These are phyloP conservation scores for Ictidomys tridecemlineatus DNA, from an alignment of 2,113 vertebrate species.

Conservation along the genomic window DNA sequence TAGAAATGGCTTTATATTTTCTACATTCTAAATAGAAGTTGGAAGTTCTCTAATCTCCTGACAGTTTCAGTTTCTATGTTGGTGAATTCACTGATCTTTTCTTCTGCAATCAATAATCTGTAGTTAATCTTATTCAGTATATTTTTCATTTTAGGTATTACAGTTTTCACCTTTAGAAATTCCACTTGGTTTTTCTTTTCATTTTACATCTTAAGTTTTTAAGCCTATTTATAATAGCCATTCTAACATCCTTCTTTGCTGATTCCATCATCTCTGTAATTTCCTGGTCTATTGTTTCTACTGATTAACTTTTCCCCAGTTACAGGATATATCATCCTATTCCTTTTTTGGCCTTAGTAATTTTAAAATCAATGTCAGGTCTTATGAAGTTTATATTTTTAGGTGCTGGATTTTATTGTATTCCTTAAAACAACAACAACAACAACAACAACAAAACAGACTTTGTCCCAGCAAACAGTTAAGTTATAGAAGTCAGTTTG, in stretches of 20 bases:
- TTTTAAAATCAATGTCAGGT: conserved; percentile 32
- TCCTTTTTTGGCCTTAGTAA: conserved; percentile 26
- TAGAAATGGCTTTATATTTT: conserved; percentile 13
- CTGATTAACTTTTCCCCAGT: neutral
- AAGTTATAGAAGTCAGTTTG: neutral
- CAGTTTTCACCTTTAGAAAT: conserved; percentile 31
- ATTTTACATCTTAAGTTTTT: neutral
- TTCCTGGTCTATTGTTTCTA: neutral
- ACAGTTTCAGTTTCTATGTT: neutral
- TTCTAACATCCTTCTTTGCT: conserved; percentile 10
- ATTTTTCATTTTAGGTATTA: neutral
- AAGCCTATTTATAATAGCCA: neutral
- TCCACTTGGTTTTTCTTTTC: neutral
- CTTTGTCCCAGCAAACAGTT: conserved; percentile 14
- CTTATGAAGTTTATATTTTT: conserved; percentile 4
- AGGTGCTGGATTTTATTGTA: conserved; percentile 34
- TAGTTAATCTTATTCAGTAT: neutral
- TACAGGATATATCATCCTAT: neutral
- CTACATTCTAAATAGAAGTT: neutral
- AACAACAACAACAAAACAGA: too few species aligned
- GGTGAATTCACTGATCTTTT: conserved; percentile 33
- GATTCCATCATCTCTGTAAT: neutral
- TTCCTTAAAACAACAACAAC: conserved; percentile 54
- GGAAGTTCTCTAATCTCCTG: neutral
- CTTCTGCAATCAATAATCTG: neutral